Conservation (phyloP, 2,888 invertebrate genomes). For the Euphydryas editha region DNA sequence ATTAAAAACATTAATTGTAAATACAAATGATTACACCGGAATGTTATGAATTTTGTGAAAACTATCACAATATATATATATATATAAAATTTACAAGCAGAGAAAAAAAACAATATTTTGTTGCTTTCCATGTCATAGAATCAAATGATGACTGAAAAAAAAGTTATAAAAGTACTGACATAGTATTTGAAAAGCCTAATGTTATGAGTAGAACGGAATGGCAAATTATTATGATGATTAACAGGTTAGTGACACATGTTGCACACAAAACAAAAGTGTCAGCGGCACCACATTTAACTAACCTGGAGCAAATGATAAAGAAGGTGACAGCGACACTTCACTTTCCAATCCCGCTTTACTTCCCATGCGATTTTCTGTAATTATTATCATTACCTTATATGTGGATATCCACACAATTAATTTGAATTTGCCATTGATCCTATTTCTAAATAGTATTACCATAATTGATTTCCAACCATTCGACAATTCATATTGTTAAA, state of each 20-base stretch:
- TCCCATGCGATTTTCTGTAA: constrained; percentile 83
- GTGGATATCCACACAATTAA: constrained; percentile 7
- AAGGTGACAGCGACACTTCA: constrained; percentile 81
- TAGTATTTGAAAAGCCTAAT: constrained; percentile 50
- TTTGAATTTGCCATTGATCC: constrained; percentile 8
- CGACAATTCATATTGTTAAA: not conserved
- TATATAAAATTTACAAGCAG: too few relatives aligned
- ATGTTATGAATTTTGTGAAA: not conserved
- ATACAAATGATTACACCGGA: not conserved
- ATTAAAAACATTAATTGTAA: not conserved
- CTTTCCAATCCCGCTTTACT: constrained; percentile 77
- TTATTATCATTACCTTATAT: constrained; percentile 58
- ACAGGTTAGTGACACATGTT: constrained; percentile 79
- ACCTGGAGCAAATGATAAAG: constrained; percentile 82
- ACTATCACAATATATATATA: too few relatives aligned
- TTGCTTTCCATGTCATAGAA: not conserved
- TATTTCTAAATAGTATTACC: not conserved
- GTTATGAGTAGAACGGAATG: constrained; percentile 57
- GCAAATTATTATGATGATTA: constrained; percentile 36
- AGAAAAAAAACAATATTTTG: not conserved
- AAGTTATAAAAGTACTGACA: constrained; percentile 32
- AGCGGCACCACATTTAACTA: constrained; percentile 79
- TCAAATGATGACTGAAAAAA: not conserved
- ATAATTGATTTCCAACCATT: not conserved
- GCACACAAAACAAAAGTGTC: constrained; percentile 77